Evolutionary conservation across 64 coral and sea anemone species (phyloP).

Genomic region (Platygyra sinensis): DNA sequence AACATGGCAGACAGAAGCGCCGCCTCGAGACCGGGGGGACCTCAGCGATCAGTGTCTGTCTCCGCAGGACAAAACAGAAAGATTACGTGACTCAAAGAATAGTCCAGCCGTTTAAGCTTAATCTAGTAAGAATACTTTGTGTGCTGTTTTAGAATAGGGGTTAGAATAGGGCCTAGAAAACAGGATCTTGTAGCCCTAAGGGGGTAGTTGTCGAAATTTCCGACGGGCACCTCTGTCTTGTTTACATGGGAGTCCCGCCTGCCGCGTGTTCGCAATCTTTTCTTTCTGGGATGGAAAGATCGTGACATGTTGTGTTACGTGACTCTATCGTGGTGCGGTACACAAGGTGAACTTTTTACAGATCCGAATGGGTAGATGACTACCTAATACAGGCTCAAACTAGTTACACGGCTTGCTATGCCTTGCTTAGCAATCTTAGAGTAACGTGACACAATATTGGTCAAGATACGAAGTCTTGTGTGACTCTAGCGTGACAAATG

Average conservation of each 20-base stretch:
- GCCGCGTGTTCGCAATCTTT: neutral
- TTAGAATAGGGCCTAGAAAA: too few species aligned
- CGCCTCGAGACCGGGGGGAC: slow-evolving; percentile 18
- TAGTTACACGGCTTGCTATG: too few species aligned
- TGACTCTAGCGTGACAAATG: too few species aligned
- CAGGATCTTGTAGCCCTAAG: too few species aligned
- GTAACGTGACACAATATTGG: too few species aligned
- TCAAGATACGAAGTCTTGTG: too few species aligned
- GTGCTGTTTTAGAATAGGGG: neutral
- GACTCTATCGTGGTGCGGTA: neutral
- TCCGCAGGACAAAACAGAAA: slow-evolving; percentile 31
- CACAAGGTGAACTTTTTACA: neutral
- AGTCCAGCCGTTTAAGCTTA: neutral
- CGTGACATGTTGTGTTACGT: neutral
- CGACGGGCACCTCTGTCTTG: too few species aligned
- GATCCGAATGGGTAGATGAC: neutral
- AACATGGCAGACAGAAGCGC: slow-evolving; percentile 9
- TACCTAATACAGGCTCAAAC: too few species aligned
- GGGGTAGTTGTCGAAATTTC: too few species aligned
- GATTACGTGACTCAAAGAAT: slow-evolving; percentile 33
- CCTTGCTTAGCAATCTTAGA: too few species aligned
- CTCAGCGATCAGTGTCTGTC: slow-evolving; percentile 65
- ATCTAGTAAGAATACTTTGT: neutral
- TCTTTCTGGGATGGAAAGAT: neutral
- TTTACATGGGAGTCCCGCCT: too few species aligned